Evolutionary conservation across 2,113 vertebrate genomes (phyloP), one percentile per base, ranked within the genome.

Genomic region (Elanoides forficatus): DNA sequence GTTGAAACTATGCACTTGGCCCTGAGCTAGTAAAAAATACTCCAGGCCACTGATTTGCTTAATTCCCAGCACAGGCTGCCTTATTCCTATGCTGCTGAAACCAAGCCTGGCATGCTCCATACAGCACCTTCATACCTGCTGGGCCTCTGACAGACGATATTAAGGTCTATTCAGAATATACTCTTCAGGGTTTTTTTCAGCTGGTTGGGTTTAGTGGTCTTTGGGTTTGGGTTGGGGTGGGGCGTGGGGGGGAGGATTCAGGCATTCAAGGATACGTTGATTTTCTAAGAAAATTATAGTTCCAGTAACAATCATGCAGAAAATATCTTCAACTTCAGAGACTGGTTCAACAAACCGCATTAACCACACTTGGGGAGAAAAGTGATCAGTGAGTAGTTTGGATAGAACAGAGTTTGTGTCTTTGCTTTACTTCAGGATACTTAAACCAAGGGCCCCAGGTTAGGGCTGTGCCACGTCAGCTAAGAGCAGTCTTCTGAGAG

Each of bases 401-500:
- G 67, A 48, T 13, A 52, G 48, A 56, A 52, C 27, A 58, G 32
- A 36, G 55, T 56, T 62, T 71, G 11, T 30, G 34, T 65, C 66
- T 86, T 67, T 76, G 81, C 67, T 88, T 59, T 66, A n/a, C 68
- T 48, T 34, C 36, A 60, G 27, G 48, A 55, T 38, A 66, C 29
- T 47, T 68, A 72, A 86, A 82, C 38, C 25, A 83, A 90, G 71
- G 86, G 68, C 90, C 55, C 16, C 34, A 58, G 62, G 72, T 83
- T 78, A 94, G 76, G 73, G 74, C 53, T 84, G 66, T 59, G 81
- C 87, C 92, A 90, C 27, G 21, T 90, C 87, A 96, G 76, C 82
- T 45, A 74, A 72, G 71, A 87, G 56, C 60, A 87, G 48, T 55
- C 53, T 90, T 86, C 81, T 50, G 67, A 27, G 55, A 89, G 76